These are phyloP conservation scores for Meteorus cinctellus DNA, from an alignment of 2,888 invertebrate species.

Conservation along the genomic window DNA sequence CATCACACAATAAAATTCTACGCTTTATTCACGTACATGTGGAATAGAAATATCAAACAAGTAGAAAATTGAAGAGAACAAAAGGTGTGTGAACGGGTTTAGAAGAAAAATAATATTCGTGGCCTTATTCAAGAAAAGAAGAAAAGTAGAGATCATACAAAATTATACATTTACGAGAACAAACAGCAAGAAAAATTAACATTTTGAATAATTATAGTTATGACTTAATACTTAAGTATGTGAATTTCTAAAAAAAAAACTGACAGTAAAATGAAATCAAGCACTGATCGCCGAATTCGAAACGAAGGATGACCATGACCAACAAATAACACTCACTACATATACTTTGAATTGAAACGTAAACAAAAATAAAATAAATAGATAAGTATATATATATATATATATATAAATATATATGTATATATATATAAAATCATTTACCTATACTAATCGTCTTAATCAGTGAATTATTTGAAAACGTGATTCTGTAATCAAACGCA, in stretches of 20 bases:
- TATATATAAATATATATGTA: not conserved
- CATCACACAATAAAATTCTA: slow-evolving; percentile 3
- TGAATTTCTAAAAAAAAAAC: slow-evolving; percentile 25
- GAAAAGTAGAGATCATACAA: slow-evolving; percentile 52
- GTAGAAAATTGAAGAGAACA: slow-evolving; percentile 14
- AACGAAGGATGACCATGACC: slow-evolving; percentile 55
- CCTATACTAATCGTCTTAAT: slow-evolving; percentile 69
- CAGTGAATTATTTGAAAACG: slow-evolving; percentile 64
- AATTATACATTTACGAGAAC: slow-evolving; percentile 56
- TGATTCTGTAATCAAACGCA: slow-evolving; percentile 68
- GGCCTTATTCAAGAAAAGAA: slow-evolving; percentile 63
- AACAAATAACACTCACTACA: slow-evolving; percentile 64
- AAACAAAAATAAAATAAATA: not conserved
- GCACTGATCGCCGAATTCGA: not conserved
- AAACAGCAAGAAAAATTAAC: slow-evolving; percentile 41
- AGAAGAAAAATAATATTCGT: slow-evolving; percentile 55
- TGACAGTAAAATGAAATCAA: slow-evolving; percentile 35
- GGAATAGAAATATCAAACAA: not conserved
- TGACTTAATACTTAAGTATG: slow-evolving; percentile 1
- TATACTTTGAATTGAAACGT: slow-evolving; percentile 60
- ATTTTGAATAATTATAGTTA: slow-evolving; percentile 36
- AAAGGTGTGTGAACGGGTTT: slow-evolving; percentile 45
- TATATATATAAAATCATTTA: slow-evolving; percentile 60
- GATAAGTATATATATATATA: too few species aligned
- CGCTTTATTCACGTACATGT: not conserved